phyloP scores from a whole-genome alignment of 2,797 vertebrate species.

The Lateolabrax maculatus region DNA sequence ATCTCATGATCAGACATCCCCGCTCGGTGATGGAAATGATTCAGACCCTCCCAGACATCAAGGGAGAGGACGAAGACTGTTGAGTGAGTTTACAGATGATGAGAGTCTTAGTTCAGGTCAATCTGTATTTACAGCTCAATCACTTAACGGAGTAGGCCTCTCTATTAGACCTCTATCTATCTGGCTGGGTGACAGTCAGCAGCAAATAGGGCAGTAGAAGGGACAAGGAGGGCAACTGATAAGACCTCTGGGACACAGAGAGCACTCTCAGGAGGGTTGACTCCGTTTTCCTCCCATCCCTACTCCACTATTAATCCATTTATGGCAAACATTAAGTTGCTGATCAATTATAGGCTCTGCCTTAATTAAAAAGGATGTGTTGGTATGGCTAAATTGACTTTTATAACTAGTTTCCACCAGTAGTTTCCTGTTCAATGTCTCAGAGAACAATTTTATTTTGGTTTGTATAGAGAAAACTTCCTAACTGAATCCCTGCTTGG shows the following conservation, averaged over 20 bases:
- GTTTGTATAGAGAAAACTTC: not conserved
- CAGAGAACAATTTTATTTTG: slow-evolving; percentile 7
- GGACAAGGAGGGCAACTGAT: slow-evolving; percentile 73
- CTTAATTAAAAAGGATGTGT: slow-evolving; percentile 32
- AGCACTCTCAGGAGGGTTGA: slow-evolving; percentile 39
- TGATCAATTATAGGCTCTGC: slow-evolving; percentile 35
- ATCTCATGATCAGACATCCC: slow-evolving; percentile 53
- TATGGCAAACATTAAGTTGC: slow-evolving; percentile 52
- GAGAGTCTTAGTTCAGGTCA: slow-evolving; percentile 88
- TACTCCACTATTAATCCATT: slow-evolving; percentile 49
- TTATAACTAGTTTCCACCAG: not conserved
- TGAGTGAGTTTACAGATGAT: slow-evolving; percentile 83
- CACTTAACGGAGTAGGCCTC: slow-evolving; percentile 75
- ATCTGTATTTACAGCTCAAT: slow-evolving; percentile 85
- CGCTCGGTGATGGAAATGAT: slow-evolving; percentile 61
- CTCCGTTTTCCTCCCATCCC: slow-evolving; percentile 50
- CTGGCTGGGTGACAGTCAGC: slow-evolving; percentile 71
- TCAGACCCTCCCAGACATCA: slow-evolving; percentile 59
- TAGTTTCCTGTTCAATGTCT: not conserved
- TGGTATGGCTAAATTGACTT: not conserved
- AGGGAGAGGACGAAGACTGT: slow-evolving; percentile 66
- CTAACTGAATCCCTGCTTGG: not conserved
- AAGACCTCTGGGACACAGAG: slow-evolving; percentile 69
- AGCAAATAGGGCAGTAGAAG: slow-evolving; percentile 62
- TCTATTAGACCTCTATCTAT: slow-evolving; percentile 80